Evolutionary conservation across 2,797 vertebrate genomes (phyloP), one percentile per base, ranked within the genome.

Genomic region (Hoplostethus mediterraneus): DNA sequence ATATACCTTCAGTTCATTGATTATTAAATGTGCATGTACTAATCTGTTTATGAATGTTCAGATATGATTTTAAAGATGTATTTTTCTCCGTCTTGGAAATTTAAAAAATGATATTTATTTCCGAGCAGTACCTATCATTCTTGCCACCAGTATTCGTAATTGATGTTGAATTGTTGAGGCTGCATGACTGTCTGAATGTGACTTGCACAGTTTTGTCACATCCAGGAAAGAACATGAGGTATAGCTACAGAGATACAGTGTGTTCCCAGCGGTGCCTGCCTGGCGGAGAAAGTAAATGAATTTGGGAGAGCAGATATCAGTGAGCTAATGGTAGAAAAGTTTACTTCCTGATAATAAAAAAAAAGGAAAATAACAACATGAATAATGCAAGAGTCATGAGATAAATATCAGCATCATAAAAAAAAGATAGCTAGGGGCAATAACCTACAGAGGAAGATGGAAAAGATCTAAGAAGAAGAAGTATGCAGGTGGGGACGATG

Each of bases 331-430:
- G 42, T 13, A 14, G 42, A 14, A 44, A 44, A 44, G 36, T 25
- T 67, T 4, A 1, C 5, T 36, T 36, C 13, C 28, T 45, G n/a
- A 56, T 56, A 4, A 56, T 56, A 4, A 63, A 45, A 54, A 42
- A 25, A 45, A 44, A 44, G 11, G 3, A 52, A 72, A 72, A 33
- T 21, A 30, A 28, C 13, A 1, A 5, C 8, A 73, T 70, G 69
- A 73, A 73, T 73, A 57, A 69, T 69, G 52, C 21, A 21, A 28
- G 0, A 36, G 8, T 3, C 16, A 38, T 58, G 63, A 33, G 30
- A 58, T 57, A 40, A 45, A 61, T 47, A 53, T 53, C 38, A 49
- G 68, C 42, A 7, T 45, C 47, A 5, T 5, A 30, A 21, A 33
- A 64, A 21, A 21, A 21, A 21, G 16, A 7, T 55, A 36, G 54